These are phyloP conservation scores for Xiphydria camelus DNA, from an alignment of 2,888 invertebrate species.

Conservation along the genomic window DNA sequence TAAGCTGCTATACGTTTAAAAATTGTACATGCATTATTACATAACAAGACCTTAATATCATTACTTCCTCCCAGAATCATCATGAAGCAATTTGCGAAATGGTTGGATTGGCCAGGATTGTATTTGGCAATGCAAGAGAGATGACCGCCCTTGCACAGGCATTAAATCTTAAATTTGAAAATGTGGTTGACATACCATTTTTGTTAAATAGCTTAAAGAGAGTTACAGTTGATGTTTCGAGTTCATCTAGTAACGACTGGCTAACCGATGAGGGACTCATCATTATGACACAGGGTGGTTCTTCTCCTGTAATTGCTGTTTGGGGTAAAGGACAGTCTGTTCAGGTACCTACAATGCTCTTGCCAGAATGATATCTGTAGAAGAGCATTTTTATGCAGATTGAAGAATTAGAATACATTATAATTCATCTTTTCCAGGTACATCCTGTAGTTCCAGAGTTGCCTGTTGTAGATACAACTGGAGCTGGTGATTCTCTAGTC, in stretches of 20 bases:
- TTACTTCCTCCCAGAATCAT: conserved; percentile 38
- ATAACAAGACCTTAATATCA: no score
- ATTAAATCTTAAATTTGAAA: conserved; percentile 41
- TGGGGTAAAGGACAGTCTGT: conserved; percentile 47
- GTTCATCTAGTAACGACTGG: conserved; percentile 40
- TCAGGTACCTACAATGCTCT: conserved; percentile 38
- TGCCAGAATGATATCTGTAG: no score
- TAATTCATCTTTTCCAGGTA: conserved; percentile 27
- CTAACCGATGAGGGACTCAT: conserved; percentile 41
- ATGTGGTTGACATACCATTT: conserved; percentile 46
- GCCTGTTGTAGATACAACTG: conserved; percentile 52
- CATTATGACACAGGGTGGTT: conserved; percentile 50
- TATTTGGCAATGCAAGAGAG: conserved; percentile 48
- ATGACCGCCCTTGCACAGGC: conserved; percentile 47
- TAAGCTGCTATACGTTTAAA: no score
- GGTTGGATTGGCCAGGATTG: conserved; percentile 48
- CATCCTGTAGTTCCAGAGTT: conserved; percentile 36
- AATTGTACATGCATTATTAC: no score
- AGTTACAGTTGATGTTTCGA: conserved; percentile 41
- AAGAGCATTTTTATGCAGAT: no score
- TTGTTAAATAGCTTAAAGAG: conserved; percentile 46
- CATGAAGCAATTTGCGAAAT: conserved; percentile 47
- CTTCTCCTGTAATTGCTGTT: conserved; percentile 45
- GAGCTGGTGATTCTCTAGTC: conserved; percentile 56
- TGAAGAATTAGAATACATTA: no score